Percentiles rank a stretch among this genome's conserved stretches.
Evolutionary conservation across 1,140 invertebrate genomes (phyloP).

Genomic region (Drosophila santomea): DNA sequence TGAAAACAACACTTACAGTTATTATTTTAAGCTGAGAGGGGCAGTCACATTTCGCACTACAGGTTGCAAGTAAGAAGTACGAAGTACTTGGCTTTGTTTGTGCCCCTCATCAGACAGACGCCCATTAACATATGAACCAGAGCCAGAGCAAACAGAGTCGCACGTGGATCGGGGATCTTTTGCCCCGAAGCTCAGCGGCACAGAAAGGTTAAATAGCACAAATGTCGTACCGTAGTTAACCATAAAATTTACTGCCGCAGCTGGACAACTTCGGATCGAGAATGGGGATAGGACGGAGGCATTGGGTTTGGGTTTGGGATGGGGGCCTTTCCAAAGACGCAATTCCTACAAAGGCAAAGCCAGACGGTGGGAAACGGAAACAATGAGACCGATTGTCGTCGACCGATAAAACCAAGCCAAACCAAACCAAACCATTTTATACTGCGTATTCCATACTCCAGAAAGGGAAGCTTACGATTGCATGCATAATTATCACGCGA

Average conservation of each 20-base stretch:
- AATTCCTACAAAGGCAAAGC: conserved; percentile 55
- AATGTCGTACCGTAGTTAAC: conserved; percentile 64
- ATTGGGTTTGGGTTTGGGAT: background rate
- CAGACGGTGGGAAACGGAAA: conserved; percentile 78
- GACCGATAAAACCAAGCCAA: conserved; percentile 27
- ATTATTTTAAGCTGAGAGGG: no score
- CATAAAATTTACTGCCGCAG: conserved; percentile 80
- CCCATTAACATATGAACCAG: conserved; percentile 15
- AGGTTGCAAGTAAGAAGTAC: conserved; percentile 9
- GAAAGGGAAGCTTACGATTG: conserved; percentile 57
- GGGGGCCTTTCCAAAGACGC: conserved; percentile 57
- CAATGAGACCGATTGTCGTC: conserved; percentile 81
- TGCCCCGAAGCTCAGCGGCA: conserved; percentile 5
- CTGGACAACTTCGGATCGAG: conserved; percentile 51
- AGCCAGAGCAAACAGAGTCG: conserved; percentile 23
- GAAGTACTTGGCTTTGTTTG: conserved; percentile 4
- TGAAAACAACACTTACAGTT: no score
- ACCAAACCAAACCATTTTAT: conserved; percentile 8
- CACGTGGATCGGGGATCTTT: conserved; percentile 34
- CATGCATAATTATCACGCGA: conserved; percentile 78
- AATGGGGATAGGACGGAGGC: conserved; percentile 11
- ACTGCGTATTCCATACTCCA: background rate
- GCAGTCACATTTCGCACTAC: background rate
- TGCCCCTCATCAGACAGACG: background rate
- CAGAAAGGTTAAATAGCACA: conserved; percentile 77